Base-by-base conservation (phyloP, 2,888 invertebrate genomes). In the Rotaria sp. region DNA sequence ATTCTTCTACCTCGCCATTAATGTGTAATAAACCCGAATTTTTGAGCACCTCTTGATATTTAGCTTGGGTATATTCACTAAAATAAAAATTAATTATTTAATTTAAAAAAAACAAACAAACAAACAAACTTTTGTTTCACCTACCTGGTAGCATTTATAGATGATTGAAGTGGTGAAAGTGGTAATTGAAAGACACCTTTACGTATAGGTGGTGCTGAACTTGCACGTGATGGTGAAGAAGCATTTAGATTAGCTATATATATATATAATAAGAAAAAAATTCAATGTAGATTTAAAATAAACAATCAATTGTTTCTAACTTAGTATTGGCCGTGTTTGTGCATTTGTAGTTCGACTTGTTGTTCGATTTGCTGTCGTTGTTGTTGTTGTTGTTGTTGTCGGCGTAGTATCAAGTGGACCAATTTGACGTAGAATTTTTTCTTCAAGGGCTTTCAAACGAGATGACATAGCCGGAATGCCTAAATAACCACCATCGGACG, bases 21-120 rank as follows among this genome's bases (percentile, higher is more conserved):
- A 80, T 80, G n/a, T 80, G 45, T 45, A 80, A 80, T 80, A 80
- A 80, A 26, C 80, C 80, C 3, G 80, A 80, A 80, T 80, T 80
- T 80, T 80, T 80, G 3, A 80, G 26, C n/a, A 80, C 80, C n/a
- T 80, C 80, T n/a, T 45, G 80, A 45, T 80, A 80, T 80, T 80
- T 80, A 45, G 80, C 41, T 45, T 45, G 80, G 2, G 45, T 80
- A 80, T 45, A 26, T 80, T 80, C 80, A 80, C 80, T 80, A 80
- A 80, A 15, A n/a, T n/a, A 41, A 45, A 10, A 1, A 45, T 45
- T 5, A 41, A 41, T 26, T 35, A 67, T 35, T 41, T 24, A 8
- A 45, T 45, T 45, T 45, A 45, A 45, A 30, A 24, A 75, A 21
- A 41, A 21, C 57, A 24, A 7, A 1, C 1, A 48, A 7, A 52